Percentiles rank a stretch among this genome's conserved stretches.
Evolutionary conservation across 2,113 vertebrate species (phyloP).

Genomic region (Pyrgilauda ruficollis): DNA sequence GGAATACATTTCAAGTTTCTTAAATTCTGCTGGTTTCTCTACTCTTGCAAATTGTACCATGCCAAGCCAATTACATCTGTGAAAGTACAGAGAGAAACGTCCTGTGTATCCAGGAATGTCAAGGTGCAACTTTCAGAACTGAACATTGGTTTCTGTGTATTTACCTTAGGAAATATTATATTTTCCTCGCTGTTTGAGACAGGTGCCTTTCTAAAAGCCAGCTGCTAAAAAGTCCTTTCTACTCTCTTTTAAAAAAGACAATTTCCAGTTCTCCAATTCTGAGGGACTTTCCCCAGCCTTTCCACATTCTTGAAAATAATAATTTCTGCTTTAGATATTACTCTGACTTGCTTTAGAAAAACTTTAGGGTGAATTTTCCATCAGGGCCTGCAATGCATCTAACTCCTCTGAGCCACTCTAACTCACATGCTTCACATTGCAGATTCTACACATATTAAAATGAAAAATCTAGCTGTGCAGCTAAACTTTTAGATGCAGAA

Average conservation of each 20-base stretch:
- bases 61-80: neutral
- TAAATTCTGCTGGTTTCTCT: neutral
- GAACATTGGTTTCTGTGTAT: neutral
- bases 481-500: neutral
- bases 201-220: neutral
- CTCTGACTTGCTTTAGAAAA: neutral
- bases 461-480: neutral
- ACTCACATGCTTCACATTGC: fast-evolving
- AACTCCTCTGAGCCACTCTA: neutral
- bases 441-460: neutral
- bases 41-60: neutral
- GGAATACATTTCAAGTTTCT: neutral
- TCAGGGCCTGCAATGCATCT: neutral
- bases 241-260: neutral
- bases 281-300: neutral
- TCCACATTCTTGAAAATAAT: neutral
- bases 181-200: neutral
- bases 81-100: neutral
- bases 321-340: neutral
- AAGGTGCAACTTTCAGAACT: neutral
- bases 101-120: neutral
- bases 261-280: neutral
- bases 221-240: neutral
- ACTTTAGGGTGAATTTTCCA: neutral
- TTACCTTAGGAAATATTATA: neutral